These are phyloP conservation scores for Ridgeia piscesae DNA, from an alignment of 1,140 invertebrate genomes.

Conservation along the genomic window DNA sequence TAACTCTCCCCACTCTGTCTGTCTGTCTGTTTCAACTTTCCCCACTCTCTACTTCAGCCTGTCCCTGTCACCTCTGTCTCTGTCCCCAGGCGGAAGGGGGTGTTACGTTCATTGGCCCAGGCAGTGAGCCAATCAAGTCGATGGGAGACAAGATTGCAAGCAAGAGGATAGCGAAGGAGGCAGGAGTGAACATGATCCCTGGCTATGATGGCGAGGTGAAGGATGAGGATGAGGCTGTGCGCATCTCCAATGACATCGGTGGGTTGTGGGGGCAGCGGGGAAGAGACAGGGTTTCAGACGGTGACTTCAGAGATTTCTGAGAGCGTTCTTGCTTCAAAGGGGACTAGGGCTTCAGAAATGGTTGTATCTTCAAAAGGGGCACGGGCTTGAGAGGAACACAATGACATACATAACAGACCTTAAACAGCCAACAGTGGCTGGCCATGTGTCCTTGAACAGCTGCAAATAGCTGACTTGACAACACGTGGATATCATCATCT, in stretches of 20 bases:
- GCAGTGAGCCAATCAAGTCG: slow-evolving; percentile 65
- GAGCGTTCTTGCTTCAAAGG: too few species aligned
- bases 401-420: too few species aligned
- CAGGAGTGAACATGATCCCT: slow-evolving; percentile 69
- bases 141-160: slow-evolving; percentile 79
- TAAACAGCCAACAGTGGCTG: too few species aligned
- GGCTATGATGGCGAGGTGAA: slow-evolving; percentile 59
- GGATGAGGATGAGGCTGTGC: slow-evolving; percentile 67
- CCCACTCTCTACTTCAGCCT: background rate
- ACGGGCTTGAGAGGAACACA: background rate
- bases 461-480: too few species aligned
- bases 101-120: slow-evolving; percentile 70
- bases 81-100: slow-evolving; percentile 57
- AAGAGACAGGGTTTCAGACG: too few species aligned
- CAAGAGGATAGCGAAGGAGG: slow-evolving; percentile 69
- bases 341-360: background rate
- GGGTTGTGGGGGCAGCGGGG: background rate
- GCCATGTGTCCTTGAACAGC: too few species aligned
- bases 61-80: background rate
- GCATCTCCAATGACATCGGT: slow-evolving; percentile 67
- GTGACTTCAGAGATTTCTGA: too few species aligned
- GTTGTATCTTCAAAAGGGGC: background rate
- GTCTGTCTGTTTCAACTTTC: too few species aligned
- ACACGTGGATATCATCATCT: too few species aligned
- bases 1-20: background rate